Conservation (phyloP, 2,888 invertebrate genomes). For the Drosophila antonietae region DNA sequence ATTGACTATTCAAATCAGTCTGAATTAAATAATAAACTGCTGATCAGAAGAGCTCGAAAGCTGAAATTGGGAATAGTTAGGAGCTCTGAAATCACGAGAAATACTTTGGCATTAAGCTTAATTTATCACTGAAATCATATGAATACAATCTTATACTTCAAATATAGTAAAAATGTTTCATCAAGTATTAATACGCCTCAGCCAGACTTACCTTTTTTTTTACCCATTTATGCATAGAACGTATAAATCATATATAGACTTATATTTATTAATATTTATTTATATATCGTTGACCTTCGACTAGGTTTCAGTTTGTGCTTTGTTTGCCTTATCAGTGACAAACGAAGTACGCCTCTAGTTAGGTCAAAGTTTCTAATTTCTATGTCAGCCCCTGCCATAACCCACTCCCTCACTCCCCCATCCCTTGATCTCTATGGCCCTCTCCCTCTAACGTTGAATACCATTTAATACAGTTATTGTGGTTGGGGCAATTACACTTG, state of each 20-base stretch:
- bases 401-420: background rate
- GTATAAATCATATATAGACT: no score
- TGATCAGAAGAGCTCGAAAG: background rate
- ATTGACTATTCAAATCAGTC: background rate
- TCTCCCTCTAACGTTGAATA: conserved; percentile 2
- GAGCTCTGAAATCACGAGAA: background rate
- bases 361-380: background rate
- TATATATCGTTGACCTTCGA: conserved; percentile 33
- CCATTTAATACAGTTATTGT: conserved; percentile 48
- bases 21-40: background rate
- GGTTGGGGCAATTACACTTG: conserved; percentile 34
- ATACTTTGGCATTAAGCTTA: background rate
- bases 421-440: background rate
- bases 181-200: background rate
- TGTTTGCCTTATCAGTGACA: conserved; percentile 17
- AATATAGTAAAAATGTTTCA: background rate
- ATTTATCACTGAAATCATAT: background rate
- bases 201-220: background rate
- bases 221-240: background rate
- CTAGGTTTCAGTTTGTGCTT: background rate
- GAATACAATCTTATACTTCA: background rate
- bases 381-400: background rate
- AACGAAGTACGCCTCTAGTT: conserved; percentile 3
- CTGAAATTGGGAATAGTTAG: no score
- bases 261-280: conserved; percentile 1